Evolutionary conservation across 2,888 invertebrate genomes (phyloP), one percentile per base, ranked within the genome.

Genomic region (Limnephilus marmoratus): DNA sequence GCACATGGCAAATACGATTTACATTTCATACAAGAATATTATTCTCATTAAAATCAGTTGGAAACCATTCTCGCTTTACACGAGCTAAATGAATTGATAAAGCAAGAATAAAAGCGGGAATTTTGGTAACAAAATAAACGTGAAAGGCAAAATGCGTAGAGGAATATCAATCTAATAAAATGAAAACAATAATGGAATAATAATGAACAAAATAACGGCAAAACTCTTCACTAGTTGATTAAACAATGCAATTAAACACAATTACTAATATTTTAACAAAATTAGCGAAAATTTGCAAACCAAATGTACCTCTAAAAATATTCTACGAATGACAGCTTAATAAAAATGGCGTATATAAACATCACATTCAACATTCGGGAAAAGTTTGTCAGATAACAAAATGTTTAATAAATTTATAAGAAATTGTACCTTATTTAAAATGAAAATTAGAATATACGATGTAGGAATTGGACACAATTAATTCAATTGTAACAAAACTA

Each of bases 301-400:
- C 13, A 88, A 88, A 88, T 24, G 37, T 80, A 88, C 80, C 80
- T 80, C 34, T 68, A 68, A 29, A 85, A 88, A 37, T 86, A 29
- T 86, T 49, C 13, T 49, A 3, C 31, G 34, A 88, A 91, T 90
- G 92, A 92, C 92, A 92, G 92, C 86, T 92, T 82, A 92, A 92
- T 87, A 92, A 92, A 92, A 92, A 92, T 92, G 92, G 92, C 92
- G 92, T 86, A 92, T 86, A 92, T 90, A 92, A 92, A 92, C 92
- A 92, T 89, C 82, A 81, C 29, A 91, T 37, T 90, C 88, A 83
- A 85, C 85, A 49, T 81, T 41, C 3, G 12, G 41, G 4, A 85
- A 81, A 41, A 49, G 11, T n/a, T 24, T 85, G 24, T 85, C 37
- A 24, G 85, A 85, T n/a, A 85, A 41, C 9, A 24, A 18, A 41